Evolutionary conservation across 2,888 invertebrate genomes (phyloP), one percentile per base, ranked within the genome.

Genomic region (Thyatira batis): DNA sequence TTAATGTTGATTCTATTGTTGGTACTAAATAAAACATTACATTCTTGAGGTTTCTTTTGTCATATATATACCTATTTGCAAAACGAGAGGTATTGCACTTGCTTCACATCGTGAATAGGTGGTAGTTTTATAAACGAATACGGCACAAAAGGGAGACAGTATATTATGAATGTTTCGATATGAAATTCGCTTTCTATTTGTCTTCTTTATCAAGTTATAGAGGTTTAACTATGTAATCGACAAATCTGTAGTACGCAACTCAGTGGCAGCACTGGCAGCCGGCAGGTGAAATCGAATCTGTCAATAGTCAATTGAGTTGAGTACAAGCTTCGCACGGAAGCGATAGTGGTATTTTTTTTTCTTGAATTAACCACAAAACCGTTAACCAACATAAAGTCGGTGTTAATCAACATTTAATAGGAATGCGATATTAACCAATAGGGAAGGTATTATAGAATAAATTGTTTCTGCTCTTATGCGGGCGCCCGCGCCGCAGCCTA

Each of bases 361-460:
- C 39, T 33, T 13, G 50, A 53, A 53, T 57, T 54, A 54, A 54
- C 57, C 53, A 72, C 60, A 81, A 85, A 87, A 86, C 90, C 90
- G 90, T 89, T 89, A 90, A 81, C 90, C 89, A 82, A 80, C 86
- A 88, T 87, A 39, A 8, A 39, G 66, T 67, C 55, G 64, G 67
- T 65, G 71, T 79, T 83, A 89, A 88, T 89, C 77, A 84, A 82
- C 74, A 57, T 80, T 85, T 87, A 85, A 90, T 86, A 87, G 78
- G 80, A 87, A 87, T 80, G 84, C 84, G 71, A 86, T 89, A 86
- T 84, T 82, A 82, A 80, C 82, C 74, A 84, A 85, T 84, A 87
- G 84, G 82, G 82, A 89, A 89, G 86, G 84, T 87, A 87, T 82
- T 80, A 80, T 78, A 73, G 78, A 76, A 82, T 80, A 83, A 86